Conservation (phyloP, 2,797 vertebrate species). For the Orientallactaga sibirica region DNA sequence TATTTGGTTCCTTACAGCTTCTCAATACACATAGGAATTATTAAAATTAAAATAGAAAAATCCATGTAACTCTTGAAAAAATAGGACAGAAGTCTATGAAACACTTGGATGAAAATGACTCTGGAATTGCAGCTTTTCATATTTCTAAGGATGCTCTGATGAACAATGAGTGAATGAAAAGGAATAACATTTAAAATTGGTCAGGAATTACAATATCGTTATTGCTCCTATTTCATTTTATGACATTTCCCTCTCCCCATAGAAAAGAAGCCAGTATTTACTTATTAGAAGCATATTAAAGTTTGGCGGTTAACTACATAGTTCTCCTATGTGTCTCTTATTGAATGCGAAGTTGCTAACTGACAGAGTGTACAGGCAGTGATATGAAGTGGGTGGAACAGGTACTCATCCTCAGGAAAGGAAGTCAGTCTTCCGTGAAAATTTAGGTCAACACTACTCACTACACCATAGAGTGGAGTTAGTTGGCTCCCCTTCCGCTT, state of each 20-base stretch:
- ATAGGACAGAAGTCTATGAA: constrained; percentile 19
- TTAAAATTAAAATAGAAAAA: constrained; percentile 53
- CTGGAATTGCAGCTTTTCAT: constrained; percentile 5
- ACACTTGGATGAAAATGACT: constrained; percentile 36
- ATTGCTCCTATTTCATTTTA: constrained; percentile 36
- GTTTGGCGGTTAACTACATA: not conserved
- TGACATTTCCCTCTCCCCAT: not conserved
- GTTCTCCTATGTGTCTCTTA: not conserved
- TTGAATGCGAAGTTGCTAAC: not conserved
- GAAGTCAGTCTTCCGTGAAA: not conserved
- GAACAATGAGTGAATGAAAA: not conserved
- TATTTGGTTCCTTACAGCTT: not conserved
- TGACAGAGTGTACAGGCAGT: not conserved
- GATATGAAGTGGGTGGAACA: not conserved
- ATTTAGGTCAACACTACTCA: not conserved
- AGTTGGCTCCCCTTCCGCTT: not conserved
- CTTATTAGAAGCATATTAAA: constrained; percentile 8
- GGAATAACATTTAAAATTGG: constrained; percentile 20
- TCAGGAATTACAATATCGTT: not conserved
- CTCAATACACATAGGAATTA: constrained; percentile 41
- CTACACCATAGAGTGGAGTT: not conserved
- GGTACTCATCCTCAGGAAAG: not conserved
- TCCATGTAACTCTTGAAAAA: constrained; percentile 19
- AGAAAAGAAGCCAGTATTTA: constrained; percentile 32
- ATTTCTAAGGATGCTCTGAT: not conserved